These are phyloP conservation scores for Bagarius yarrelli DNA, from an alignment of 2,113 vertebrate genomes.

Conservation along the genomic window DNA sequence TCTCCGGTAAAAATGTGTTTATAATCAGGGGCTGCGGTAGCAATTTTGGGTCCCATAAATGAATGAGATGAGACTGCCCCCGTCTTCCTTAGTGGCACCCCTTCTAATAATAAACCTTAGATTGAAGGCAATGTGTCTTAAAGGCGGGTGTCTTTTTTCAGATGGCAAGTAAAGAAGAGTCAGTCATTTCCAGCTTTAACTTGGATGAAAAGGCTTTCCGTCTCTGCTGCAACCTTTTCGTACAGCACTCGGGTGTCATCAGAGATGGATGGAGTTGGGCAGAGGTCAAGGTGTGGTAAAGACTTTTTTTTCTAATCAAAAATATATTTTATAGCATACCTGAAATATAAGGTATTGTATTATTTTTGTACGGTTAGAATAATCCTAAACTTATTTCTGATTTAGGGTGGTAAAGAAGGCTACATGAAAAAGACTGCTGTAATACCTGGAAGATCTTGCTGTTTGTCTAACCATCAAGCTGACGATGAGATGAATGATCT, in stretches of 20 bases:
- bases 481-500: background rate
- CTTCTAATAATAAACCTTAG: too few species aligned
- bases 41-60: too few species aligned
- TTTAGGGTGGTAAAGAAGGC: conserved; percentile 66
- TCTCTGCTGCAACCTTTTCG: conserved; percentile 5
- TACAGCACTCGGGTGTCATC: conserved; percentile 3
- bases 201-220: conserved; percentile 12
- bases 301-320: background rate
- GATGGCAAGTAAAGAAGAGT: conserved; percentile 20
- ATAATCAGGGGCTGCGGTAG: too few species aligned
- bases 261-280: conserved; percentile 22
- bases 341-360: background rate
- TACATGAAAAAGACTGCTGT: conserved; percentile 70
- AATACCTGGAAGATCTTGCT: conserved; percentile 44
- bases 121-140: too few species aligned
- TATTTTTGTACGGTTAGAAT: background rate
- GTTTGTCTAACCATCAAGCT: background rate
- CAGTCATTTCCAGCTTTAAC: background rate
- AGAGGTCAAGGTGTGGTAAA: conserved; percentile 18
- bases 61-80: too few species aligned
- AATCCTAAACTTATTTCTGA: background rate
- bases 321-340: conserved; percentile 21
- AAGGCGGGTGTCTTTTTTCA: background rate
- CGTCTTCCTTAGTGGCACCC: too few species aligned
- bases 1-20: too few species aligned